Evolutionary conservation across 2,113 vertebrate genomes (phyloP), one percentile per base, ranked within the genome.

Genomic region (Varanus salvator): DNA sequence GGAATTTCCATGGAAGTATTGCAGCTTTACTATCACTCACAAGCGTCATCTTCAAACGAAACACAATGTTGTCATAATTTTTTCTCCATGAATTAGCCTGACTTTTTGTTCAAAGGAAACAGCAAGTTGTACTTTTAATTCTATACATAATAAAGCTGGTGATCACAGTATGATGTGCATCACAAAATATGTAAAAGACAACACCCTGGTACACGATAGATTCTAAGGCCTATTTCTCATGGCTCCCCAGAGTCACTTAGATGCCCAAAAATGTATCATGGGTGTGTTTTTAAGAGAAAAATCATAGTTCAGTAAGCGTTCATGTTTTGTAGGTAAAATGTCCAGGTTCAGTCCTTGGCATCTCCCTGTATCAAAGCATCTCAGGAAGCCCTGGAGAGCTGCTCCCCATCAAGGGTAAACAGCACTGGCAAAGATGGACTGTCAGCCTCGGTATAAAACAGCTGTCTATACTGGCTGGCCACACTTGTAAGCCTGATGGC

Each of bases 111-210:
- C 27, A 17, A 3, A 75, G 21, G 29, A 21, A 88, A 87, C 1
- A 6, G 50, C 29, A 54, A 77, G 69, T 52, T 72, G 77, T 50
- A 91, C 38, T 91, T 15, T 90, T 80, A 12, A 1, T 86, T 2
- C 0, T 66, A 93, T 90, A 92, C 75, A 50, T 81, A 88, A 7
- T 29, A 90, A 80, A 0, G 54, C 44, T 91, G 50, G 31, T 1
- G 84, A 85, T 94, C 17, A 72, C 91, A 91, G 76, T 88, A 64
- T 78, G 69, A 60, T 89, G 77, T 86, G 74, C 31, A 38, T 84
- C 74, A 88, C 77, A 29, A 15, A 25, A 27, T 91, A 84, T 23
- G 84, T 71, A 80, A 17, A 85, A 90, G 85, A 80, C 50, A 91
- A 0, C 60, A 60, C 75, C 44, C 83, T 8, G 34, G 8, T 12